Evolutionary conservation across 2,113 vertebrate species (phyloP).

Genomic region (Aix galericulata): DNA sequence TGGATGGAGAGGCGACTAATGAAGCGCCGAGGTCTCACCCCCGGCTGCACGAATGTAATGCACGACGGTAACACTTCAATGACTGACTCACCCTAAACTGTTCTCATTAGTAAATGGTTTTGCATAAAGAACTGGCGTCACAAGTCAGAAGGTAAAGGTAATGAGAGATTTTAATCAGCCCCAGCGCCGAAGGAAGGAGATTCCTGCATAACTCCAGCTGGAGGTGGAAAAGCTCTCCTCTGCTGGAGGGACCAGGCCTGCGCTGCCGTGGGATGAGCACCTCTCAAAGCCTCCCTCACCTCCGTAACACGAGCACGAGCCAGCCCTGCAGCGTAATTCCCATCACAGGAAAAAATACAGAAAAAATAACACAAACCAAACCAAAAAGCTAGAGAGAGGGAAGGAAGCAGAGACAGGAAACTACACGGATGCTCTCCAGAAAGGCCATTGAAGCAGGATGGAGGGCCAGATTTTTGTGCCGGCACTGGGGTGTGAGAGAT

Average conservation of each 20-base stretch:
- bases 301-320: neutral
- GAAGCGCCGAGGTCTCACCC: neutral
- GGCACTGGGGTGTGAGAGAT: neutral
- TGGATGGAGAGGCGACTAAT: neutral
- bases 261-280: neutral
- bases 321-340: neutral
- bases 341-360: neutral
- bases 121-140: neutral
- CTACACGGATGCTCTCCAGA: neutral
- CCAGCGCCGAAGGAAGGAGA: neutral
- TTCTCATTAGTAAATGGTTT: slow-evolving; percentile 12
- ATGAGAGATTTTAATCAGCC: slow-evolving; percentile 36
- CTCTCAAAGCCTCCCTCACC: neutral
- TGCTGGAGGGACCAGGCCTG: neutral
- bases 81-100: neutral
- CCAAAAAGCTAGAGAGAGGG: neutral
- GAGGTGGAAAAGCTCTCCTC: neutral
- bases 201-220: neutral
- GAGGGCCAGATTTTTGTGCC: neutral
- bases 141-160: neutral
- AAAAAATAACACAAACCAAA: slow-evolving; percentile 5
- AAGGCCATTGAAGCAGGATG: neutral
- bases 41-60: neutral
- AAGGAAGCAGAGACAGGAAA: slow-evolving; percentile 56
- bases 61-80: neutral